Percentiles rank a stretch among this genome's conserved stretches.
phyloP scores from a whole-genome alignment of 1,140 invertebrate genomes.

The Drosophila bifasciata region DNA sequence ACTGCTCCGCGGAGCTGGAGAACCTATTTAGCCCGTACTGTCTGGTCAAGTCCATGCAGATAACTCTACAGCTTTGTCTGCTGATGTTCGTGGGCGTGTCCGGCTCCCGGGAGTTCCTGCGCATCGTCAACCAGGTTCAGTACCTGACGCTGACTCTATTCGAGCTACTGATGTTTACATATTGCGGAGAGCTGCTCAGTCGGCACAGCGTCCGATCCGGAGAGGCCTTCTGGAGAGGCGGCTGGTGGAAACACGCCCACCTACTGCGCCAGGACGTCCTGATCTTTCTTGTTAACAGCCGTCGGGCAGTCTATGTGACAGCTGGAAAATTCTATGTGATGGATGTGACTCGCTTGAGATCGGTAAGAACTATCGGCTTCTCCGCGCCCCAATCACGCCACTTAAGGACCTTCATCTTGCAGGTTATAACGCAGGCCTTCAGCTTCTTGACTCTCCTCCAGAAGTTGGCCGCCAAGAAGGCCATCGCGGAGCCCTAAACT shows the following conservation, averaged over 20 bases:
- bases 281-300: constrained; percentile 69
- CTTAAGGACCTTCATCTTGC: background rate
- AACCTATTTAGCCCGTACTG: constrained; percentile 75
- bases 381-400: too few species aligned
- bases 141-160: constrained; percentile 62
- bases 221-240: constrained; percentile 69
- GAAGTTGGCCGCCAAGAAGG: constrained; percentile 89
- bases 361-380: constrained; percentile 32
- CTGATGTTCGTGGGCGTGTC: constrained; percentile 74
- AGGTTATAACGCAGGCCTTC: constrained; percentile 80
- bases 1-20: constrained; percentile 58
- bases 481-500: constrained; percentile 75
- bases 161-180: constrained; percentile 78
- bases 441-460: constrained; percentile 78
- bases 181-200: constrained; percentile 69
- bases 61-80: constrained; percentile 74
- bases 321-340: constrained; percentile 79
- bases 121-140: constrained; percentile 71
- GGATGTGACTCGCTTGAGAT: constrained; percentile 73
- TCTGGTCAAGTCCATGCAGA: constrained; percentile 75
- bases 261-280: constrained; percentile 64
- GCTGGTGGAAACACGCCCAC: constrained; percentile 63
- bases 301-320: constrained; percentile 65
- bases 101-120: constrained; percentile 59
- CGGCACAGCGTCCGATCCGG: constrained; percentile 70